These are phyloP conservation scores for Hyposoter dolosus DNA, from an alignment of 2,888 invertebrate species.

Conservation along the genomic window DNA sequence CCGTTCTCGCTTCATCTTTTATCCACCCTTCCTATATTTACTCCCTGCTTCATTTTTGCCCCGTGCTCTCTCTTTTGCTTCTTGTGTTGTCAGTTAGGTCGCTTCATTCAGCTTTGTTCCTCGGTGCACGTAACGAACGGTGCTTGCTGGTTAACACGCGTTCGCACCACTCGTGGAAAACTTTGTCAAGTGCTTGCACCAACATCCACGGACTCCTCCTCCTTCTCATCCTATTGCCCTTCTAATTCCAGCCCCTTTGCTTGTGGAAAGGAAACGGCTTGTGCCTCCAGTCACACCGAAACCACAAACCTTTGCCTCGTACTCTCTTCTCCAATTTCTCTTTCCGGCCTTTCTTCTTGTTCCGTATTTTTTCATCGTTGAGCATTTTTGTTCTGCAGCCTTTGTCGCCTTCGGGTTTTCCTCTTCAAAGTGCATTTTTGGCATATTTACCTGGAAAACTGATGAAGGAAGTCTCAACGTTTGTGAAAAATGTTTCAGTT, in stretches of 20 bases:
- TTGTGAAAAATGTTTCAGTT: background rate
- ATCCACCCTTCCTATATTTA: background rate
- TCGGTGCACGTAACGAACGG: conserved; percentile 60
- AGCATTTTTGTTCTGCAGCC: background rate
- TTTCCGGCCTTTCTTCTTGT: background rate
- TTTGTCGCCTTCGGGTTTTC: background rate
- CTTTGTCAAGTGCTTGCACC: conserved; percentile 34
- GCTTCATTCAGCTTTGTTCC: conserved; percentile 45
- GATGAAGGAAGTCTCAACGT: background rate
- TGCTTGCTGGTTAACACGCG: conserved; percentile 60
- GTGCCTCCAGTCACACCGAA: conserved; percentile 13
- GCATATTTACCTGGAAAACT: background rate
- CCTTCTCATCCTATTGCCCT: background rate
- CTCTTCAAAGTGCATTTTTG: background rate
- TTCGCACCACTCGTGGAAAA: conserved; percentile 37
- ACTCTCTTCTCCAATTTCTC: conserved; percentile 5
- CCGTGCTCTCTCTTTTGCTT: background rate
- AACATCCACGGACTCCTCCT: conserved; percentile 2
- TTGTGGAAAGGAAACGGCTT: conserved; percentile 9
- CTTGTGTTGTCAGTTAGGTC: conserved; percentile 16
- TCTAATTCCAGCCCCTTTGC: conserved; percentile 5
- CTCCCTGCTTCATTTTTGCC: background rate
- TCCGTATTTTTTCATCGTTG: background rate
- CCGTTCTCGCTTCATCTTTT: conserved; percentile 15
- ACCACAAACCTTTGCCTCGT: conserved; percentile 28